phyloP scores from a whole-genome alignment of 2,113 vertebrate species.

The Colius striatus region DNA sequence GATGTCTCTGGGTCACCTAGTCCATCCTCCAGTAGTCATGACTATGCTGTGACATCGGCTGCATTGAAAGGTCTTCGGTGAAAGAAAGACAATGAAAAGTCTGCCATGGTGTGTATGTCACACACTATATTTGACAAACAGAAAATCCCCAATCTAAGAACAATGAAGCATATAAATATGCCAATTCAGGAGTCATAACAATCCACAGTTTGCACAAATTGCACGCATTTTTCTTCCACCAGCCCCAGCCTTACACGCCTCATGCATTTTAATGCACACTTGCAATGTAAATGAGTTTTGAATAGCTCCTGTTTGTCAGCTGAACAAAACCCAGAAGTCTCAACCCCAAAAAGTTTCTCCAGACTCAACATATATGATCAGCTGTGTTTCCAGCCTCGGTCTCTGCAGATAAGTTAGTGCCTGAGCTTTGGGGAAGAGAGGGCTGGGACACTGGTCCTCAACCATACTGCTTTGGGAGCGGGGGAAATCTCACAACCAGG shows the following conservation, averaged over 20 bases:
- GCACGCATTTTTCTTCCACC: constrained; percentile 44
- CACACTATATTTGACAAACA: constrained; percentile 11
- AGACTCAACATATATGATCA: background rate
- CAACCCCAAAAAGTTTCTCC: constrained; percentile 3
- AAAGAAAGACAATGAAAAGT: background rate
- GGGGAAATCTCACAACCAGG: fast-evolving
- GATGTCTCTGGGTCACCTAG: background rate
- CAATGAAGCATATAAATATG: constrained; percentile 61
- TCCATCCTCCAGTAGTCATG: background rate
- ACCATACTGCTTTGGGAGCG: background rate
- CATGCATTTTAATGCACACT: constrained; percentile 62
- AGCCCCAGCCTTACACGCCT: constrained; percentile 20
- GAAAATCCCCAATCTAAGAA: constrained; percentile 56
- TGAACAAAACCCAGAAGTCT: constrained; percentile 8
- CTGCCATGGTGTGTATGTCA: background rate
- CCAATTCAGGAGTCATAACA: constrained; percentile 62
- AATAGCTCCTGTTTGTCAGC: constrained; percentile 48
- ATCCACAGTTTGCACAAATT: constrained; percentile 53
- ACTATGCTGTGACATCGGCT: background rate
- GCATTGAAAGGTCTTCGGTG: background rate
- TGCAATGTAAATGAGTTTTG: constrained; percentile 56
- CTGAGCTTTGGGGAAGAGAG: background rate
- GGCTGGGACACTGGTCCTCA: background rate
- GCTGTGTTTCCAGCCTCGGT: background rate
- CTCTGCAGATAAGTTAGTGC: background rate